Evolutionary conservation across 1,140 invertebrate species (phyloP).

Genomic region (Calycopis cecrops): DNA sequence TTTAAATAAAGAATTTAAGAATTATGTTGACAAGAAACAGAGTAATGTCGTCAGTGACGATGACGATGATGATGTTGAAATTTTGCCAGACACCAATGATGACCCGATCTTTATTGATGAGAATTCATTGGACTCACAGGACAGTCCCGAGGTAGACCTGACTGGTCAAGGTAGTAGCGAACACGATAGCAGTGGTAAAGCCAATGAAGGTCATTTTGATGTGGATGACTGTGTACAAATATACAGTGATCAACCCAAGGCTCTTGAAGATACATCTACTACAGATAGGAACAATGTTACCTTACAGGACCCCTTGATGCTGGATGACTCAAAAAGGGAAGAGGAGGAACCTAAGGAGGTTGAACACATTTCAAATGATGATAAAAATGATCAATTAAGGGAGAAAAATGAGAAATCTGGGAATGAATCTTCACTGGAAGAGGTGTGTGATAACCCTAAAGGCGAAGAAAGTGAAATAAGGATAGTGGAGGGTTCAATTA

Average conservation of each 20-base stretch:
- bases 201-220: not conserved
- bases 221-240: not conserved
- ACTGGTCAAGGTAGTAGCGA: constrained; percentile 52
- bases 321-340: constrained; percentile 5
- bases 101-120: constrained; percentile 73
- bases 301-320: not conserved
- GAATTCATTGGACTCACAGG: constrained; percentile 64
- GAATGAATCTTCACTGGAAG: not conserved
- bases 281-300: not conserved
- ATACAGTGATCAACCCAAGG: not conserved
- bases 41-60: constrained; percentile 28
- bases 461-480: no score
- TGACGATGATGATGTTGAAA: constrained; percentile 64
- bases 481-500: no score
- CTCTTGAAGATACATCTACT: not conserved
- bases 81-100: constrained; percentile 56
- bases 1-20: constrained; percentile 61
- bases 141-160: constrained; percentile 53
- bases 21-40: constrained; percentile 54
- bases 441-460: no score
- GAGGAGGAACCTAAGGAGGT: not conserved
- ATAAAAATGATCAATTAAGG: constrained; percentile 5
- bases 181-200: constrained; percentile 50
- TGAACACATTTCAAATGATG: constrained; percentile 8
- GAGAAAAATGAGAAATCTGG: constrained; percentile 6